Evolutionary conservation across 2,113 vertebrate species (phyloP).

Genomic region (Centropristis striata): DNA sequence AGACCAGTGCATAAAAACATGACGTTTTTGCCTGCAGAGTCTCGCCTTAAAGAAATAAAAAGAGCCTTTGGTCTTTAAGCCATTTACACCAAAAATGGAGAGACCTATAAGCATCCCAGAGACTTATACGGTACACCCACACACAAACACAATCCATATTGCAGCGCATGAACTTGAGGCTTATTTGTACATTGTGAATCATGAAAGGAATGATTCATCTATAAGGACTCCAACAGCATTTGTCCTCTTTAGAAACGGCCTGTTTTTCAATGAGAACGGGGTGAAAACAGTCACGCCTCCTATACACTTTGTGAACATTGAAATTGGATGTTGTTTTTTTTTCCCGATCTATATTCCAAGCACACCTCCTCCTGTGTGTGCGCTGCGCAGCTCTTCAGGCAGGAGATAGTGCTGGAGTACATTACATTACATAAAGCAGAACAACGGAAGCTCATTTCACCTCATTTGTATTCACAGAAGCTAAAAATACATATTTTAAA

Average conservation of each 20-base stretch:
- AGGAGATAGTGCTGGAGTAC: conserved; percentile 53
- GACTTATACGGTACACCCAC: conserved; percentile 49
- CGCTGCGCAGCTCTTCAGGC: conserved; percentile 52
- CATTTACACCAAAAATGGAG: conserved; percentile 10
- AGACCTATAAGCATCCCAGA: background rate
- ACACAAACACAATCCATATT: conserved; percentile 18
- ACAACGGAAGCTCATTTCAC: conserved; percentile 61
- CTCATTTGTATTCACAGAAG: conserved; percentile 67
- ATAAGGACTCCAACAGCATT: conserved; percentile 33
- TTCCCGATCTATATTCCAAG: conserved; percentile 48
- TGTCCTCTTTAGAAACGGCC: conserved; percentile 26
- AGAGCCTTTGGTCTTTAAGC: background rate
- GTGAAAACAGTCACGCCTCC: conserved; percentile 32
- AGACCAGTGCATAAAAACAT: no score
- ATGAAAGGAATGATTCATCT: conserved; percentile 60
- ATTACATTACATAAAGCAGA: conserved; percentile 74
- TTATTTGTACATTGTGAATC: conserved; percentile 54
- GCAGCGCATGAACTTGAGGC: conserved; percentile 25
- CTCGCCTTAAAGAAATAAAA: background rate
- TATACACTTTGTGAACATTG: conserved; percentile 19
- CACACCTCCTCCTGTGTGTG: conserved; percentile 36
- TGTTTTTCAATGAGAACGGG: background rate
- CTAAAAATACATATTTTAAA: conserved; percentile 78
- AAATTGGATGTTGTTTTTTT: conserved; percentile 29
- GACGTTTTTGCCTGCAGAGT: no score